phyloP scores from a whole-genome alignment of 2,888 invertebrate genomes.

The Caenorhabditis doughertyi region DNA sequence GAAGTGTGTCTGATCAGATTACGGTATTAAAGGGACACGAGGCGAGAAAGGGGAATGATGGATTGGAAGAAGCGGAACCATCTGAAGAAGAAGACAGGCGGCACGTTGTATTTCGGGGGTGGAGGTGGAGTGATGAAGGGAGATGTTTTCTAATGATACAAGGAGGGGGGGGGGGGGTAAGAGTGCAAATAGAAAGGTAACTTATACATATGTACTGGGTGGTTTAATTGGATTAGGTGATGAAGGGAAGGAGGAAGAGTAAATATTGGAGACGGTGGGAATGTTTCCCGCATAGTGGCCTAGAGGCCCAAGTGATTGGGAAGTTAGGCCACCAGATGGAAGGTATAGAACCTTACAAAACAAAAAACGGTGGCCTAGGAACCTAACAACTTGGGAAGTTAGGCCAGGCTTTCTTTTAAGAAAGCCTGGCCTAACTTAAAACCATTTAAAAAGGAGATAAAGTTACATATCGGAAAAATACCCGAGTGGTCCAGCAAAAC shows the following conservation, averaged over 20 bases:
- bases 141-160: slow-evolving; percentile 60
- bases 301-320: too few relatives aligned
- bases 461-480: too few relatives aligned
- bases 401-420: too few relatives aligned
- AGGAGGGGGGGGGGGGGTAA: slow-evolving; percentile 8
- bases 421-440: too few relatives aligned
- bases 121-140: too few relatives aligned
- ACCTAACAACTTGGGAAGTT: too few relatives aligned
- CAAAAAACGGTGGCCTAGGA: too few relatives aligned
- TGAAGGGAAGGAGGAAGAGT: slow-evolving; percentile 1
- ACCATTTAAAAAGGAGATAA: too few relatives aligned
- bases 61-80: slow-evolving; percentile 35
- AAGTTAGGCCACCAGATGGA: too few relatives aligned
- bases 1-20: slow-evolving; percentile 43
- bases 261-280: slow-evolving; percentile 1
- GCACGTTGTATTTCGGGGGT: too few relatives aligned
- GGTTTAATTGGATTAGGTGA: slow-evolving; percentile 27
- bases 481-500: too few relatives aligned
- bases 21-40: slow-evolving; percentile 42
- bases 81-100: slow-evolving; percentile 24
- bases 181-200: slow-evolving; percentile 28
- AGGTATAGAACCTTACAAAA: too few relatives aligned
- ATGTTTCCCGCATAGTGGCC: slow-evolving; percentile 5
- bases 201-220: not conserved
- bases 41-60: slow-evolving; percentile 36